These are phyloP conservation scores for Phylloscopus whistleri DNA, from an alignment of 2,113 vertebrate species.

Conservation along the genomic window DNA sequence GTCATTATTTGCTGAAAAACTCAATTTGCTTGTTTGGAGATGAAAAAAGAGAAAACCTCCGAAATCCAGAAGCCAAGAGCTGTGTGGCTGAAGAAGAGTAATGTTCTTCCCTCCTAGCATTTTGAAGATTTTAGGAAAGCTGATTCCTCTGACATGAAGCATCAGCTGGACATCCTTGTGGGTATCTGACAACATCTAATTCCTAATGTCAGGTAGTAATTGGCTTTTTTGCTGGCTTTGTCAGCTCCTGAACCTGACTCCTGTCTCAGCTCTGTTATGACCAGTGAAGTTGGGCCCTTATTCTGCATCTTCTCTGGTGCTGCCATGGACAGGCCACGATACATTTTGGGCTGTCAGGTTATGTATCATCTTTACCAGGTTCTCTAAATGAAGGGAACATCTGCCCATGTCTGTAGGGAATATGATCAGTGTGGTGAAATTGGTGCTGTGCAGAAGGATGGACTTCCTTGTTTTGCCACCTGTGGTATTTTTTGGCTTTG, in stretches of 20 bases:
- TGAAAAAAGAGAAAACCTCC: not conserved
- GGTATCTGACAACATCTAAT: not conserved
- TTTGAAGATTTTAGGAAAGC: not conserved
- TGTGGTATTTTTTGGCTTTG: not conserved
- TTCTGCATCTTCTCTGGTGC: not conserved
- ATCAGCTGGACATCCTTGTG: not conserved
- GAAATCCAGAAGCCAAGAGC: not conserved
- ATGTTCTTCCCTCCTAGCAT: not conserved
- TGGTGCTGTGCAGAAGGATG: not conserved
- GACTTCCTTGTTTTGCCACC: not conserved
- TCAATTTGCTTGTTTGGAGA: slow-evolving; percentile 38
- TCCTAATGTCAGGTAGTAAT: not conserved
- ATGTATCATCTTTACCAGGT: not conserved
- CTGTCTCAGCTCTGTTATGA: not conserved
- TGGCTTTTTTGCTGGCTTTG: not conserved
- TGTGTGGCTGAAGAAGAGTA: not conserved
- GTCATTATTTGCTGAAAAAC: slow-evolving; percentile 56
- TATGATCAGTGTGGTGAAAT: not conserved
- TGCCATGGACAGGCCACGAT: not conserved
- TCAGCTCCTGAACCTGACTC: not conserved
- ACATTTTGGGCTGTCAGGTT: not conserved
- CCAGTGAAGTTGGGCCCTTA: not conserved
- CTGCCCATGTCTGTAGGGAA: not conserved
- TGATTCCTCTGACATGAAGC: not conserved
- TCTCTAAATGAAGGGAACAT: not conserved